Base-by-base conservation (phyloP, 2,888 invertebrate genomes). In the Watsonalla cultraria region DNA sequence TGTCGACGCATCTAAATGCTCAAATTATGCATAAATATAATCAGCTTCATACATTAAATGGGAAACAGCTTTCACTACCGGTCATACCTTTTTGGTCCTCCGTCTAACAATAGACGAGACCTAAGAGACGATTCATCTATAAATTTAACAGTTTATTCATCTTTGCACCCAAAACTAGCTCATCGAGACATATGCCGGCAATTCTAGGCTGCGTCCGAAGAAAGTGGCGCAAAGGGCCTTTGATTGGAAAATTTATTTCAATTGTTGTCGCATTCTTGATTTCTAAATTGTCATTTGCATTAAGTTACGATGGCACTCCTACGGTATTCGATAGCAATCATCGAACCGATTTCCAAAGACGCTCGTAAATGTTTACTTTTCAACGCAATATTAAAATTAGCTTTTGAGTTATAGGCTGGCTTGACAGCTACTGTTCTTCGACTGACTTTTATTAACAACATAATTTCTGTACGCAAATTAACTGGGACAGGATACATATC, bases 251-350 rank as follows among this genome's bases (percentile, higher is more conserved):
- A 75, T 70, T 74, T 72, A 80, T 78, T 65, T 64, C 64, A 64
- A 69, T 76, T 78, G 76, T 77, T 76, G 68, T 61, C 62, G 60
- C 60, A 63, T 73, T 71, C 62, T 67, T 70, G 71, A 68, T 74
- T 79, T 76, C 68, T 62, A 76, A 78, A 73, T 64, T 70, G 68
- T 66, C 75, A 74, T 81, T 81, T 74, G 71, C 70, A 76, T 78
- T 74, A 75, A 67, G 69, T 77, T 79, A 76, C 63, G 71, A 74
- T 75, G 63, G 59, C 69, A 64, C 70, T 73, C 60, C 61, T 60
- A 62, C 68, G 62, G 62, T 65, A 62, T 64, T 72, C 58, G 61
- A 68, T 64, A 58, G 61, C 65, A 61, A 65, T 74, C 72, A 72
- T 69, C 67, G 61, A 68, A 68, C 67, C 58, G 45, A 62, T 60